These are phyloP conservation scores for Stigmatopora argus DNA, from an alignment of 2,113 vertebrate species.

Conservation along the genomic window DNA sequence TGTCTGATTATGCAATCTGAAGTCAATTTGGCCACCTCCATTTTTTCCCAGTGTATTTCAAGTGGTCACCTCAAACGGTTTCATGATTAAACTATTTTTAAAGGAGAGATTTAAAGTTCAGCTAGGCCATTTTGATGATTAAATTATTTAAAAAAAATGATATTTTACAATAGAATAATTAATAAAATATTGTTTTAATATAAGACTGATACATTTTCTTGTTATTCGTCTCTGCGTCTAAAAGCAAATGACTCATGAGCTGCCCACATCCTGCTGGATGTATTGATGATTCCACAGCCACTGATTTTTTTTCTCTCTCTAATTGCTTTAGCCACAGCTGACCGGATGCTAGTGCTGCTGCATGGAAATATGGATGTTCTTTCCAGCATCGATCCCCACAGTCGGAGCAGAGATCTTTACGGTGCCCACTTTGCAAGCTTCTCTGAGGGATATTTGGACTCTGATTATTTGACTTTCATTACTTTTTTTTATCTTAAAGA, in stretches of 20 bases:
- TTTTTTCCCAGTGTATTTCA: no score
- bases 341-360: slow-evolving; percentile 23
- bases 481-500: slow-evolving; percentile 1
- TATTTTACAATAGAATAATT: no score
- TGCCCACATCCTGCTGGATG: slow-evolving; percentile 30
- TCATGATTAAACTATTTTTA: no score
- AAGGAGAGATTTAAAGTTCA: no score
- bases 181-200: neutral
- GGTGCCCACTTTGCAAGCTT: slow-evolving; percentile 5
- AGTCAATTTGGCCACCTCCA: no score
- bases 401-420: neutral
- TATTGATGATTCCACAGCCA: slow-evolving; percentile 51
- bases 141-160: no score
- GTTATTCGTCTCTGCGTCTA: neutral
- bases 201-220: neutral
- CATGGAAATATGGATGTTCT: slow-evolving; percentile 50
- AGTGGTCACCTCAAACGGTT: no score
- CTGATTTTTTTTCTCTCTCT: slow-evolving; percentile 16
- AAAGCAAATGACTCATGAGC: neutral
- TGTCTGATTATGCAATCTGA: no score
- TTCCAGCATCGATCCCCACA: slow-evolving; percentile 42
- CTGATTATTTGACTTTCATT: neutral
- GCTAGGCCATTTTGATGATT: no score
- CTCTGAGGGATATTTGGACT: slow-evolving; percentile 9
- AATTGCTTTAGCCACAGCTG: slow-evolving; percentile 55